phyloP scores from a whole-genome alignment of 2,113 vertebrate genomes.

The Triplophysa tibetana region DNA sequence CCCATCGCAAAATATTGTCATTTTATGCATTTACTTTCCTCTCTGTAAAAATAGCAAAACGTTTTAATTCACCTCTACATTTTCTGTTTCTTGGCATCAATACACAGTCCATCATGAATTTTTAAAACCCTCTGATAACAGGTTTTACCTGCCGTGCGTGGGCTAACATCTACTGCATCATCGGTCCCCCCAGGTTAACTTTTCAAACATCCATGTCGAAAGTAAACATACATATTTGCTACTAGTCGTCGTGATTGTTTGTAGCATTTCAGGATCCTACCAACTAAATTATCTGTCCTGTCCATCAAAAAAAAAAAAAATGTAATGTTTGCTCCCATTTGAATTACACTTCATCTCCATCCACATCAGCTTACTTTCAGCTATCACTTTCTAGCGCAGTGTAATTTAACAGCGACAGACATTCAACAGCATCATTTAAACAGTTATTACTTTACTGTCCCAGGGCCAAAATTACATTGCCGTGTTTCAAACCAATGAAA shows the following conservation, averaged over 20 bases:
- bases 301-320: not conserved
- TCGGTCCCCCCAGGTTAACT: not conserved
- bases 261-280: not conserved
- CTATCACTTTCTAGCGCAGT: slow-evolving; percentile 11
- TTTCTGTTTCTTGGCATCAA: not conserved
- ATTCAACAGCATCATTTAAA: slow-evolving; percentile 18
- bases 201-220: not conserved
- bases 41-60: not conserved
- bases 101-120: not conserved
- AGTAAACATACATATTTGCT: not conserved
- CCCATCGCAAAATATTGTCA: not conserved
- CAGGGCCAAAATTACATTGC: slow-evolving; percentile 15
- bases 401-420: slow-evolving; percentile 32
- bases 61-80: not conserved
- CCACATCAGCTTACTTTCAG: not conserved
- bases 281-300: slow-evolving; percentile 2
- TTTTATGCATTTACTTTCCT: not conserved
- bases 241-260: slow-evolving; percentile 2
- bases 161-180: not conserved
- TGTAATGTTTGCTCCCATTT: slow-evolving; percentile 8
- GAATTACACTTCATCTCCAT: slow-evolving; percentile 21
- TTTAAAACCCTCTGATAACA: not conserved
- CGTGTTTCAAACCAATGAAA: slow-evolving; percentile 28
- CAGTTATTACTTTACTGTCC: slow-evolving; percentile 51
- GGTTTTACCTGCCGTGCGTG: not conserved